Evolutionary conservation across 2,797 vertebrate species (phyloP).

Genomic region (Dromococcyx pavoninus): DNA sequence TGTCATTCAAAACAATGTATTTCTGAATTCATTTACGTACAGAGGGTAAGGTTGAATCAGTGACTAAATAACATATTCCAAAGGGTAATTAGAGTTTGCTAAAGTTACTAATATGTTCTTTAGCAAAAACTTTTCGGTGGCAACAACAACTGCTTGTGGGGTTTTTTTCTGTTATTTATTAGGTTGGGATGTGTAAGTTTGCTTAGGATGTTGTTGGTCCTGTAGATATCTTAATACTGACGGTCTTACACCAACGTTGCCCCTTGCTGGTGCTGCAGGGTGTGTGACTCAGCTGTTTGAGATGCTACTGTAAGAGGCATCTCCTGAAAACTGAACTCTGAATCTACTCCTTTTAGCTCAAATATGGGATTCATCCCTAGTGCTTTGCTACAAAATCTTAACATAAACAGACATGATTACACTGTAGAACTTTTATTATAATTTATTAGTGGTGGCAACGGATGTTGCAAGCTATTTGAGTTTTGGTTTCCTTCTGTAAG

Average conservation of each 20-base stretch:
- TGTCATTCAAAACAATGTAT: not conserved
- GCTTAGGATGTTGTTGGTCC: not conserved
- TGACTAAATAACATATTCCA: not conserved
- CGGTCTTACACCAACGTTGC: not conserved
- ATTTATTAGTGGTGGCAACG: not conserved
- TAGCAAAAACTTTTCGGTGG: not conserved
- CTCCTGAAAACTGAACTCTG: not conserved
- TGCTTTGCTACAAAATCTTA: not conserved
- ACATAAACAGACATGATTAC: not conserved
- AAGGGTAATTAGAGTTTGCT: not conserved
- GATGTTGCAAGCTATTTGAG: not conserved
- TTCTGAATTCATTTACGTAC: not conserved
- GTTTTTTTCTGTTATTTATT: not conserved
- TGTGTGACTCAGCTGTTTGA: not conserved
- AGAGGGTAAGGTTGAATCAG: not conserved
- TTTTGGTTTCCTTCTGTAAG: not conserved
- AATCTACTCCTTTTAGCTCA: not conserved
- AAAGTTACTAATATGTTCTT: not conserved
- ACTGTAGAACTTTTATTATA: not conserved
- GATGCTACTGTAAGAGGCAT: not conserved
- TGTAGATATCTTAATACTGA: not conserved
- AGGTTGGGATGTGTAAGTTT: not conserved
- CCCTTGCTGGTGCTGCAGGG: not conserved
- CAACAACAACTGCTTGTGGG: not conserved
- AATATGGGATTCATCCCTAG: not conserved